phyloP scores from a whole-genome alignment of 2,797 vertebrate genomes.

The Poecilia wingei region DNA sequence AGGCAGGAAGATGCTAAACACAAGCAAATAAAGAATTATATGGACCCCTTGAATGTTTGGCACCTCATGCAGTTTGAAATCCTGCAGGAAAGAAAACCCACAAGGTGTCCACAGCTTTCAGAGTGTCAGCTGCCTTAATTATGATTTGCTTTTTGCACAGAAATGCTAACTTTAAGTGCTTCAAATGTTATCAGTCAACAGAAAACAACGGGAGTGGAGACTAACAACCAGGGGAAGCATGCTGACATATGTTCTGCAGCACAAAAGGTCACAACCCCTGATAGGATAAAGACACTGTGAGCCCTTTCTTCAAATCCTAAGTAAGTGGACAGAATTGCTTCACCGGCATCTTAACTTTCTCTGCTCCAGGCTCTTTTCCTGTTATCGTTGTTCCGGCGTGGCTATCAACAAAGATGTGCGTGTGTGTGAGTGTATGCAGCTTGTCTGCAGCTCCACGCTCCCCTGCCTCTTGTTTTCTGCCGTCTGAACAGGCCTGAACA shows the following conservation, averaged over 20 bases:
- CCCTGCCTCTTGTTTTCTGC: slow-evolving; percentile 63
- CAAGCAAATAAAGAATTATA: slow-evolving; percentile 70
- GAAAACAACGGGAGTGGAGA: slow-evolving; percentile 54
- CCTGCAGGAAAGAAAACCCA: slow-evolving; percentile 27
- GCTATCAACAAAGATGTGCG: slow-evolving; percentile 49
- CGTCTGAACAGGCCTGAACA: slow-evolving; percentile 59
- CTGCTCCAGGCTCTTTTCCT: slow-evolving; percentile 57
- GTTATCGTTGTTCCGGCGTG: slow-evolving; percentile 39
- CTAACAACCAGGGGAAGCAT: slow-evolving; percentile 52
- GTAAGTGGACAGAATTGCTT: slow-evolving; percentile 59
- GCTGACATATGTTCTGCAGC: slow-evolving; percentile 43
- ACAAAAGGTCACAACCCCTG: slow-evolving; percentile 58
- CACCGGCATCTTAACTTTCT: slow-evolving; percentile 58
- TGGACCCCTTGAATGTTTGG: slow-evolving; percentile 51
- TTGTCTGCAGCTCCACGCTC: slow-evolving; percentile 54
- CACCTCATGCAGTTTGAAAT: slow-evolving; percentile 40
- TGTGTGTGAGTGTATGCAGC: slow-evolving; percentile 49
- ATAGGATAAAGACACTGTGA: slow-evolving; percentile 60
- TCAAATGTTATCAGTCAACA: slow-evolving; percentile 44
- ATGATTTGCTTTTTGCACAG: slow-evolving; percentile 39
- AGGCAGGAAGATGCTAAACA: slow-evolving; percentile 70
- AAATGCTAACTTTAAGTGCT: slow-evolving; percentile 28
- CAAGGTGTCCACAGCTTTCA: slow-evolving; percentile 19
- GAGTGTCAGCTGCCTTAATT: slow-evolving; percentile 48
- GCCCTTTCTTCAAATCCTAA: slow-evolving; percentile 31